Base-by-base conservation (phyloP, 2,888 invertebrate genomes). In the Meteorus colon region DNA sequence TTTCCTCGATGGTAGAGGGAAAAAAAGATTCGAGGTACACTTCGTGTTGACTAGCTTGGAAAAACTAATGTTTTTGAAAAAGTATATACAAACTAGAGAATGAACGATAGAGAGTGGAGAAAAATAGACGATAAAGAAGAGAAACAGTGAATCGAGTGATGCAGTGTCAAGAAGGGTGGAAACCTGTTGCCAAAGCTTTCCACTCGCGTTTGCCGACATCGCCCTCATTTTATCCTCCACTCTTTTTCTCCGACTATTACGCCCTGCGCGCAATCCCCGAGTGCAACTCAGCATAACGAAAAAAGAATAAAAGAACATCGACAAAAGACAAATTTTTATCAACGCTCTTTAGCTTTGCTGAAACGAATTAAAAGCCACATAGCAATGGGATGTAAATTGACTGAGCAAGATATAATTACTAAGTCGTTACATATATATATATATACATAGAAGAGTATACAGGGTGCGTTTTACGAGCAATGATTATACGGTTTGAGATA, bases 121-220 rank as follows among this genome's bases (percentile, higher is more conserved):
- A 48, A 48, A 48, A 48, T 14, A 16, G 16, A 48, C n/a, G n/a
- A 48, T 45, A 48, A 48, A 48, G n/a, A n/a, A 70, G 71, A 63
- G 66, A 59, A 71, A 37, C 24, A 59, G 63, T 59, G 65, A 59
- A 68, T 76, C 72, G 68, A 59, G 74, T 69, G 70, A 75, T 75
- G 55, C 55, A 19, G 19, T 73, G 77, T 75, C 80, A 82, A 82
- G 81, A 77, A 83, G 84, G 86, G 80, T 86, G 86, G 87, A 77
- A 87, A 87, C 87, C 87, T 87, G 87, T 87, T 87, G 87, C 87
- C 86, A 87, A 85, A 86, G 81, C 81, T 81, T 78, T 80, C 80
- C 79, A 76, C 76, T 79, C 77, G 75, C 73, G 68, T 68, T 59
- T 41, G 51, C n/a, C 63, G 66, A 48, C 55, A 48, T 70, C 71